Evolutionary conservation across 2,888 invertebrate species (phyloP).

Genomic region (Lycophotia porphyrea): DNA sequence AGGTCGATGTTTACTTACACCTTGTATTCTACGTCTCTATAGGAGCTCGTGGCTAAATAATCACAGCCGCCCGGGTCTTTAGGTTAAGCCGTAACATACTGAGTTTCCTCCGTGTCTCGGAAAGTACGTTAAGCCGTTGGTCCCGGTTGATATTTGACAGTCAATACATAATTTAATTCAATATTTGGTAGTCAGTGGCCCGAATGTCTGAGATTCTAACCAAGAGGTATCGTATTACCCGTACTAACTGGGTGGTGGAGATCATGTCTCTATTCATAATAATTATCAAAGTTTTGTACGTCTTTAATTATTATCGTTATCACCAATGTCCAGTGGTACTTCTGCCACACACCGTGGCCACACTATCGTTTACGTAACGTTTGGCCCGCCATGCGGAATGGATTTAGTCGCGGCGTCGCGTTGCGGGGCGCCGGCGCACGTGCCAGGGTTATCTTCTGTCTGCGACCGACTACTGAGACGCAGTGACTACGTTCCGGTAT

Average conservation of each 20-base stretch:
- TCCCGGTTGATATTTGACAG: no score
- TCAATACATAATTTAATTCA: no score
- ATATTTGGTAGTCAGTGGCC: background rate
- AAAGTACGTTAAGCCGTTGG: no score
- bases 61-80: no score
- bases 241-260: background rate
- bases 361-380: conserved; percentile 75
- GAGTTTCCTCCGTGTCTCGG: no score
- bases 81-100: no score
- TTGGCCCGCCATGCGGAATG: conserved; percentile 74
- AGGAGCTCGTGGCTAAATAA: no score
- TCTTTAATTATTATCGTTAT: background rate
- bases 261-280: background rate
- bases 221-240: no score
- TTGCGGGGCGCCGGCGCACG: conserved; percentile 66
- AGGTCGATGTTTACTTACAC: no score
- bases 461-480: conserved; percentile 60
- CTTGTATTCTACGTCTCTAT: no score
- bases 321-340: conserved; percentile 30
- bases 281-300: background rate
- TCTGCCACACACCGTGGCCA: conserved; percentile 35
- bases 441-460: conserved; percentile 67
- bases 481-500: conserved; percentile 49
- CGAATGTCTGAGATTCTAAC: background rate
- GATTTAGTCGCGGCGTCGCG: conserved; percentile 73